Conservation (phyloP, 2,113 vertebrate genomes). For the Zonotrichia leucophrys region DNA sequence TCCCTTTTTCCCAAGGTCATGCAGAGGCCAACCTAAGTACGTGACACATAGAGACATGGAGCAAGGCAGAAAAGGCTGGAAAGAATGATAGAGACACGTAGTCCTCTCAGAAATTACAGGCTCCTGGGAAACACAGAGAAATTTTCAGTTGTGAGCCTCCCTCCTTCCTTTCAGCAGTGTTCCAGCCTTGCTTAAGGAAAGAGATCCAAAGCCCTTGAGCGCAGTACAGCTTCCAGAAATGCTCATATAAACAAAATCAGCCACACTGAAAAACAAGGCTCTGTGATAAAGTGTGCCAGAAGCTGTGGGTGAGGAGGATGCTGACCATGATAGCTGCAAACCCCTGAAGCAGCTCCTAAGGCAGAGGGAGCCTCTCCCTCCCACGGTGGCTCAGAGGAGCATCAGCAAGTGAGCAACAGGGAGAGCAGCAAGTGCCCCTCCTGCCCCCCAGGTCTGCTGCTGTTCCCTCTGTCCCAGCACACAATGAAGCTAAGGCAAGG, state of each 20-base stretch:
- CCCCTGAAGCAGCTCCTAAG: background rate
- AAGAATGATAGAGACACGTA: background rate
- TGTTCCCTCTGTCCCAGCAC: background rate
- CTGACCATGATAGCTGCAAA: background rate
- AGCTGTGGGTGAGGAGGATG: background rate
- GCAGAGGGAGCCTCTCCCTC: background rate
- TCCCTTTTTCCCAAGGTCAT: background rate
- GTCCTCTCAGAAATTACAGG: background rate
- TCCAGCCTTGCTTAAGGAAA: background rate
- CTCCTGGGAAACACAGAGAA: background rate
- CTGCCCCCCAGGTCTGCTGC: background rate
- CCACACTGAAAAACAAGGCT: background rate
- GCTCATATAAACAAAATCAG: background rate
- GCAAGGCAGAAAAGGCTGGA: background rate
- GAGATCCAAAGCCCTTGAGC: background rate
- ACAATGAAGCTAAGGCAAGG: background rate
- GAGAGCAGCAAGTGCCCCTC: background rate
- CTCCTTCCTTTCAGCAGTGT: background rate
- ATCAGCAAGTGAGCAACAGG: background rate
- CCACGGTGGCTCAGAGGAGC: rapidly evolving
- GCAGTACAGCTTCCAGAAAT: background rate
- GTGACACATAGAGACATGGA: rapidly evolving
- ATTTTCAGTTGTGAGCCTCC: background rate
- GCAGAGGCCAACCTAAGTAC: background rate
- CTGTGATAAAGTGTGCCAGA: background rate